Percentiles rank a stretch among this genome's conserved stretches.
These are phyloP conservation scores for Pediacus dermestoides DNA, from an alignment of 2,888 invertebrate species.

Conservation along the genomic window DNA sequence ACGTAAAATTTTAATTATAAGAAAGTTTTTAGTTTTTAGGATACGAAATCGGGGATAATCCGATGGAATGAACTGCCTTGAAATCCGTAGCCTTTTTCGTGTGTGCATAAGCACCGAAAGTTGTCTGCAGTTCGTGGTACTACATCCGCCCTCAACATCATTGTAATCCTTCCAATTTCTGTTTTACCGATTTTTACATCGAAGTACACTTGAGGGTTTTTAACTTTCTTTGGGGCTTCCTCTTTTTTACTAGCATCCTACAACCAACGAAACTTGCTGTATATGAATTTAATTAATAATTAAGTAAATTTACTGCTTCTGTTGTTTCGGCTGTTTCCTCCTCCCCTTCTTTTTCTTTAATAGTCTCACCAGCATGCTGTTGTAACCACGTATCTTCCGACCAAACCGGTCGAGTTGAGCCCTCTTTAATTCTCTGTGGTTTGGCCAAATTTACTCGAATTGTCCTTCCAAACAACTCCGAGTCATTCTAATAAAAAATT, in stretches of 20 bases:
- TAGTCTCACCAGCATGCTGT: constrained; percentile 91
- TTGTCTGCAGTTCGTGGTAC: constrained; percentile 95
- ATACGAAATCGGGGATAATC: constrained; percentile 98
- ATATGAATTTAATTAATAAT: too few relatives aligned
- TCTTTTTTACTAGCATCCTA: constrained; percentile 11
- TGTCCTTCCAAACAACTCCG: constrained; percentile 94
- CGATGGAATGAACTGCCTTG: constrained; percentile 88
- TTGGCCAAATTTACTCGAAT: constrained; percentile 95
- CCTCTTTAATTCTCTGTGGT: constrained; percentile 94
- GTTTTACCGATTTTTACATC: constrained; percentile 90
- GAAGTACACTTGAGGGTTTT: constrained; percentile 91
- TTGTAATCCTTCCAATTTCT: constrained; percentile 84
- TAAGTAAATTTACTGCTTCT: constrained; percentile 7
- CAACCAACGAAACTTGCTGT: too few relatives aligned
- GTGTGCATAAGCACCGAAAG: constrained; percentile 88
- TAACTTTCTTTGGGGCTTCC: constrained; percentile 50
- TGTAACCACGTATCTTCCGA: constrained; percentile 98
- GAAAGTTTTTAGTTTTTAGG: too few relatives aligned
- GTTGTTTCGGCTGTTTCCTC: constrained; percentile 38
- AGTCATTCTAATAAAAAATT: constrained; percentile 79
- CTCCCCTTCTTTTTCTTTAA: constrained; percentile 51
- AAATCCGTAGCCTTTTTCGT: constrained; percentile 95
- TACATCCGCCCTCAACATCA: constrained; percentile 87
- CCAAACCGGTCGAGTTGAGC: constrained; percentile 94
- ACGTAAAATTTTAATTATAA: constrained; percentile 35